These are phyloP conservation scores for Stegophylla sp. DNA, from an alignment of 2,888 invertebrate species.

Conservation along the genomic window DNA sequence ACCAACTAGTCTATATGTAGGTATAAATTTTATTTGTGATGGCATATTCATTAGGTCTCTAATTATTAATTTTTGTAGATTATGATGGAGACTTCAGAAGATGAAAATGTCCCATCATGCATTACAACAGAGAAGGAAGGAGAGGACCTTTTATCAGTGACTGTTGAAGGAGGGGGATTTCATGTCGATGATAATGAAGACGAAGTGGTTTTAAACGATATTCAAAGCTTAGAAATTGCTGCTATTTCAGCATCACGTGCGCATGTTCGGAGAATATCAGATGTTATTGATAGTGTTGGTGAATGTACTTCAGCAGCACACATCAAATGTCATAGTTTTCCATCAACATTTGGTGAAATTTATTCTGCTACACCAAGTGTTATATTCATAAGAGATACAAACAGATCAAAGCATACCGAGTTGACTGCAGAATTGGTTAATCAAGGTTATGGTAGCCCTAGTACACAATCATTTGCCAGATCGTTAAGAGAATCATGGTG, in stretches of 20 bases:
- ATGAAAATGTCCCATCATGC: constrained; percentile 18
- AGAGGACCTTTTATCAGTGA: constrained; percentile 32
- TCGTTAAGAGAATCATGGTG: constrained; percentile 44
- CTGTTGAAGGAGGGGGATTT: too few relatives aligned
- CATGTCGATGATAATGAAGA: constrained; percentile 59
- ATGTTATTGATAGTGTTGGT: constrained; percentile 62
- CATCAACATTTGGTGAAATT: constrained; percentile 41
- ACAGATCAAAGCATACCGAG: constrained; percentile 40
- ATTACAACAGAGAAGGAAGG: neutral
- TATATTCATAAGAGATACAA: constrained; percentile 14
- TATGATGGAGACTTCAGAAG: constrained; percentile 30
- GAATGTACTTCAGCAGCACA: constrained; percentile 48
- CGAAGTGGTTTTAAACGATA: constrained; percentile 61
- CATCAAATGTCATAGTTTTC: constrained; percentile 55
- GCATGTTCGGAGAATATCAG: constrained; percentile 61
- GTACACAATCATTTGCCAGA: constrained; percentile 14
- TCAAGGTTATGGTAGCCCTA: constrained; percentile 55
- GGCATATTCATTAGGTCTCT: too few relatives aligned
- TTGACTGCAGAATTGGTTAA: constrained; percentile 25
- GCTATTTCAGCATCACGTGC: constrained; percentile 38
- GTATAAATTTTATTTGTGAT: too few relatives aligned
- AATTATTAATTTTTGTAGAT: constrained; percentile 20
- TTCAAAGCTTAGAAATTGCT: constrained; percentile 59
- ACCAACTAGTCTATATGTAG: too few relatives aligned
- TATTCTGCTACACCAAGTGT: constrained; percentile 39